Conservation (phyloP, 2,113 vertebrate species). For the Pagrus major region DNA sequence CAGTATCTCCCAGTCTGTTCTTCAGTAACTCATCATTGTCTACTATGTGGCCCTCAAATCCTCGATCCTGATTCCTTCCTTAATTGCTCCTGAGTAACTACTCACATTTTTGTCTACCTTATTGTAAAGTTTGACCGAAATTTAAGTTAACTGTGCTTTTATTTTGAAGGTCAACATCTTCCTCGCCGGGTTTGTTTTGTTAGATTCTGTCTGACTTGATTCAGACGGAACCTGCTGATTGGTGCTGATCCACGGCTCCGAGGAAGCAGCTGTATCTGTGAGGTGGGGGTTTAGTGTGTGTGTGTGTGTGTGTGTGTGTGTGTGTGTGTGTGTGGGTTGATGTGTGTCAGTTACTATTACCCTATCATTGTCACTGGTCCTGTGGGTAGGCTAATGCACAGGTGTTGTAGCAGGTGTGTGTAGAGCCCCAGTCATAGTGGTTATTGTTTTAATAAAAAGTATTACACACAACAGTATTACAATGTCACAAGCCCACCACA, state of each 20-base stretch:
- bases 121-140: too few species aligned
- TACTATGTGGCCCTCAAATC: too few species aligned
- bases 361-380: background rate
- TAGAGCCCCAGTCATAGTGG: background rate
- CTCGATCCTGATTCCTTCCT: too few species aligned
- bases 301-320: constrained; percentile 6
- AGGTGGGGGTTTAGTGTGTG: constrained; percentile 32
- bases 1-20: too few species aligned
- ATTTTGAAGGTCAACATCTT: constrained; percentile 48
- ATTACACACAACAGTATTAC: too few species aligned
- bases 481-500: background rate
- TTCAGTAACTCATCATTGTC: too few species aligned
- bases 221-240: constrained; percentile 43
- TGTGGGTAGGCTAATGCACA: constrained; percentile 13
- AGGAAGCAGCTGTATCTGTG: constrained; percentile 60
- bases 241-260: constrained; percentile 39
- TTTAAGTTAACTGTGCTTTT: constrained; percentile 15
- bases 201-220: constrained; percentile 44
- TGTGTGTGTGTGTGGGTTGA: background rate
- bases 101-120: too few species aligned
- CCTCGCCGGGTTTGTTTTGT: background rate
- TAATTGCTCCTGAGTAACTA: too few species aligned
- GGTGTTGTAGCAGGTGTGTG: constrained; percentile 15
- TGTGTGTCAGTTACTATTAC: background rate
- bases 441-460: background rate